Evolutionary conservation across 2,797 vertebrate species (phyloP).

Genomic region (Buceros bicornis): DNA sequence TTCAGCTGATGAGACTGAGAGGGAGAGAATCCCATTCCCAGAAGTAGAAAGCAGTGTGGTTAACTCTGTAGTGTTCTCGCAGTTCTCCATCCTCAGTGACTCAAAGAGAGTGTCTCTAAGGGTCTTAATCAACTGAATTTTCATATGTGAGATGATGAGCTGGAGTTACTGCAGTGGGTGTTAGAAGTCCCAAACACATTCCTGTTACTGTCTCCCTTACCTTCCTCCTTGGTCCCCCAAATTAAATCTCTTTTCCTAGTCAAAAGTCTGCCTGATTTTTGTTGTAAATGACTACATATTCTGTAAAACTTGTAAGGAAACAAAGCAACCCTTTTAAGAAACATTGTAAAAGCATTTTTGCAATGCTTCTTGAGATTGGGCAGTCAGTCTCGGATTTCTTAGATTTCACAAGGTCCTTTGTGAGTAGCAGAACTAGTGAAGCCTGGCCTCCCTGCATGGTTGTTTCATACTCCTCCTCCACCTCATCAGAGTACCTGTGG

Average conservation of each 20-base stretch:
- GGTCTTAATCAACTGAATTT: background rate
- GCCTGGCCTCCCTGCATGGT: fast-evolving
- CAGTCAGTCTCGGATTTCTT: background rate
- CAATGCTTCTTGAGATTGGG: background rate
- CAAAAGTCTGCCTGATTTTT: background rate
- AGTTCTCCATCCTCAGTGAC: background rate
- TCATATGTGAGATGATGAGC: background rate
- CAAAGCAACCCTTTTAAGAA: background rate
- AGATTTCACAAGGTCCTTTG: background rate
- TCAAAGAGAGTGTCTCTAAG: background rate
- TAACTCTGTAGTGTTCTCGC: background rate
- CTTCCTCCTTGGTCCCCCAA: background rate
- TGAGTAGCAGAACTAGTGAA: background rate
- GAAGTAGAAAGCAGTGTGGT: background rate
- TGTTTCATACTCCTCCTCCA: background rate
- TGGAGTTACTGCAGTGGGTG: background rate
- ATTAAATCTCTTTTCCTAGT: background rate
- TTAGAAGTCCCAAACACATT: background rate
- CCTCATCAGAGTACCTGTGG: background rate
- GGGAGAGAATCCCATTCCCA: background rate
- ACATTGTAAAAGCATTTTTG: background rate
- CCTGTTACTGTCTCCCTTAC: background rate
- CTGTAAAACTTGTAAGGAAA: background rate
- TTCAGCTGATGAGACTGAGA: constrained; percentile 1
- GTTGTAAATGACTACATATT: background rate